phyloP scores from a whole-genome alignment of 2,113 vertebrate genomes.

The Telmatochromis sp. region DNA sequence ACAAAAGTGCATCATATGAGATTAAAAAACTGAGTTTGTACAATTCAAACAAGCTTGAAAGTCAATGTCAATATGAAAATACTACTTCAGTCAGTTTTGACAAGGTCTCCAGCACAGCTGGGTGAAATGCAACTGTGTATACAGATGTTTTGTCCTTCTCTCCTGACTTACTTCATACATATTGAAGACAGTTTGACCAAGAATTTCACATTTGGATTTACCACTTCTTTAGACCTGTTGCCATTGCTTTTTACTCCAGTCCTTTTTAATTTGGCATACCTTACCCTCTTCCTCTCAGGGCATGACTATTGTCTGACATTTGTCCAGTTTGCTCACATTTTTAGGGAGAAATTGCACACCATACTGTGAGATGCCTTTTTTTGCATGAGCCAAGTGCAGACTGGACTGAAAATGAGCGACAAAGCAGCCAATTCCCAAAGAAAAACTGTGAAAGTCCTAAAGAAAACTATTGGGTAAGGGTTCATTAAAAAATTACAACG shows the following conservation, averaged over 20 bases:
- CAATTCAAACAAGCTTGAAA: background rate
- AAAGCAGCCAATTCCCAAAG: background rate
- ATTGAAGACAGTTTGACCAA: background rate
- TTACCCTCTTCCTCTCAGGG: background rate
- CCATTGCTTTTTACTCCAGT: background rate
- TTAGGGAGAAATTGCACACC: background rate
- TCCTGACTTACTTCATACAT: accelerated
- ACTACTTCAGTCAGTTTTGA: background rate
- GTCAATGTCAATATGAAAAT: background rate
- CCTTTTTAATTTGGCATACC: background rate
- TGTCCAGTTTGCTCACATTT: background rate
- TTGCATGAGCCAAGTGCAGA: background rate
- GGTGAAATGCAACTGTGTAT: background rate
- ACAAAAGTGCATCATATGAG: background rate
- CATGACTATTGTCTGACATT: background rate
- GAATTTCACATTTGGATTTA: background rate
- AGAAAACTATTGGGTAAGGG: background rate
- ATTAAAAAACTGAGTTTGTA: background rate
- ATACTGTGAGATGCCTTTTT: background rate
- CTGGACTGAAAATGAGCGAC: background rate
- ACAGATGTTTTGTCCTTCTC: background rate
- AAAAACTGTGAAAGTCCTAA: background rate
- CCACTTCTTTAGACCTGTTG: background rate
- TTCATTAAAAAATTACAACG: background rate
- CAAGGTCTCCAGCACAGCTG: background rate